Conservation (phyloP, 2,797 vertebrate species). For the Rousettus madagascariensis region DNA sequence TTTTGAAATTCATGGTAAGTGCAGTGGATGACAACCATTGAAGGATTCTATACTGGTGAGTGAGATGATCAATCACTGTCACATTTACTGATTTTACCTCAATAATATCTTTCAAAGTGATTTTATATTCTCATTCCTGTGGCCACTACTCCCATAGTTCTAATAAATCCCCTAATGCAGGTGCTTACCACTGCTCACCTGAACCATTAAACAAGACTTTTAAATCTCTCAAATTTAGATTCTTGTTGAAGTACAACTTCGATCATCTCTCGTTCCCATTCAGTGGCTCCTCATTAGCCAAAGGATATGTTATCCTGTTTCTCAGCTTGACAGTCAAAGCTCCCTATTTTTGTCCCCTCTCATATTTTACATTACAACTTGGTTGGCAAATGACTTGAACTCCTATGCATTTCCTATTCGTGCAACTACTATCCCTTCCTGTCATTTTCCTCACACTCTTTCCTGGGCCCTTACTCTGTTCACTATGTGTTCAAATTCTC, state of each 20-base stretch:
- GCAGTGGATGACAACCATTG: neutral
- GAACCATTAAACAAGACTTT: neutral
- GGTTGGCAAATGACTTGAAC: neutral
- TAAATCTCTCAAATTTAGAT: neutral
- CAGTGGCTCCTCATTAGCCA: neutral
- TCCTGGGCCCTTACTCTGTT: neutral
- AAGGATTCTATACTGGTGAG: neutral
- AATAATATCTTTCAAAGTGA: neutral
- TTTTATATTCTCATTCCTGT: neutral
- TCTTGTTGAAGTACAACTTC: neutral
- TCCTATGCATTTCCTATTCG: neutral
- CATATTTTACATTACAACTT: neutral
- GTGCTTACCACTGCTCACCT: neutral
- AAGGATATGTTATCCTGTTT: neutral
- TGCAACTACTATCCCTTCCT: neutral
- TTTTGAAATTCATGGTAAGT: constrained; percentile 2
- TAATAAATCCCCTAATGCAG: neutral
- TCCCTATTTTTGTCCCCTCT: neutral
- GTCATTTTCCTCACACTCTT: neutral
- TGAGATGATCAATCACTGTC: constrained; percentile 12
- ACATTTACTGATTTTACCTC: neutral
- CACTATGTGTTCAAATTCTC: neutral
- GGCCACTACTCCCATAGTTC: neutral
- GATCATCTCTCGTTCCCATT: neutral
- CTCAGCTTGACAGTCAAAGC: neutral